Evolutionary conservation across 2,888 invertebrate species (phyloP), one percentile per base, ranked within the genome.

Genomic region (Oligia strigilis): DNA sequence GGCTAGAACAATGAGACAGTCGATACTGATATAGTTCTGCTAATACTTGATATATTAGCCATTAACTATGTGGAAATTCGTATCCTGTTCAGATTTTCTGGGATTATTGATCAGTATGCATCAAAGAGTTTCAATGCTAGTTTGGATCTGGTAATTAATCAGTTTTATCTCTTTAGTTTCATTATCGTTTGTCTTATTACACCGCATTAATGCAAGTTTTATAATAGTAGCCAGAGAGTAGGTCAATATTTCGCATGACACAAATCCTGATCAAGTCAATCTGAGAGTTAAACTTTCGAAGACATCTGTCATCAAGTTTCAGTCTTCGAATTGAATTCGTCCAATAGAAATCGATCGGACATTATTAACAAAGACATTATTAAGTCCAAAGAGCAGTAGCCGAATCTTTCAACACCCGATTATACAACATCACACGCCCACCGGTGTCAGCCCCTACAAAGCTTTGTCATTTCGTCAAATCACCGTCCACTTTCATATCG

Each of bases 401-500:
- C 49, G 11, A 80, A 72, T 80, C 73, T 86, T 87, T 86, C 86
- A 77, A 87, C 87, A 86, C 74, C 74, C 75, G 77, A 75, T 87
- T 87, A 87, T 80, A 81, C 75, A 84, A 77, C 55, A 80, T 77
- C 74, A 65, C 77, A 71, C 82, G 85, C 82, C 85, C 86, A 86
- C 80, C 60, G 72, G 75, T 84, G 83, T 85, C 84, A 84, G 83
- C 83, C 86, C 78, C 85, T 83, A 73, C 88, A 88, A 86, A 90
- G 88, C 86, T 88, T 89, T 89, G 91, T 90, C 89, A 90, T 87
- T 88, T 89, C 90, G 86, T 90, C 90, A 89, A 91, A 88, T 87
- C 86, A 87, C 87, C 87, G 88, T 82, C 86, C 87, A 91, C 93
- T 93, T 94, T 93, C 93, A 90, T 93, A 92, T 93, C 94, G 94